Evolutionary conservation across 92 coral and sea anemone genomes (phyloP), one percentile per base, ranked within the genome.

Genomic region (Epizoanthus ramosus): DNA sequence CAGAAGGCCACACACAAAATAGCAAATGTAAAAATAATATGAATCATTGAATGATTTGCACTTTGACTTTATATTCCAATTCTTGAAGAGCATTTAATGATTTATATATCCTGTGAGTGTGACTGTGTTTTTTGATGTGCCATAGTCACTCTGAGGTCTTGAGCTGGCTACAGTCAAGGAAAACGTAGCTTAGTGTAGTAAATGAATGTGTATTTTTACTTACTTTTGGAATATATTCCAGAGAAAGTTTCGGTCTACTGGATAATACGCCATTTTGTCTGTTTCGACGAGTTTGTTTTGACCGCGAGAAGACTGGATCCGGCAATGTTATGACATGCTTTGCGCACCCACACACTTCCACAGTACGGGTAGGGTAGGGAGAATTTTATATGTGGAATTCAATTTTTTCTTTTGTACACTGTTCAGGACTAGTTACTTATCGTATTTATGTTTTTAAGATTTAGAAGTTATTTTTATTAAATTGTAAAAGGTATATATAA

Each of bases 191-290:
- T 18, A 18, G 8, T 13, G 23, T 19, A 54, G 17, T 21, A 63
- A 63, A 39, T 65, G 19, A 17, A 47, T 12, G 7, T 6, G 47
- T 54, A 50, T 53, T 19, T 60, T 56, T 41, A 69, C 92, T 86
- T 59, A 92, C 92, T 66, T 92, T 43, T 90, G 76, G 80, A 92
- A 92, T 25, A 92, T 64, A 57, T 73, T 85, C 95, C 95, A 89
- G 75, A 92, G 83, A 66, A 86, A 92, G 84, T 84, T 86, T 58
- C 85, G 89, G 52, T 92, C 95, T 15, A 87, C 84, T 24, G 83
- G 79, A 39, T 83, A 87, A 39, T 79, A 57, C 50, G 87, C 85
- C 88, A 88, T 88, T 39, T 6, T 35, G 43, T 45, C 9, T 28
- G 57, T 37, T n/a, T 22, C 25, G 33, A 53, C 31, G 60, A 10